Base-by-base conservation (phyloP, 2,888 invertebrate genomes). In the Cyclophora albipunctata region DNA sequence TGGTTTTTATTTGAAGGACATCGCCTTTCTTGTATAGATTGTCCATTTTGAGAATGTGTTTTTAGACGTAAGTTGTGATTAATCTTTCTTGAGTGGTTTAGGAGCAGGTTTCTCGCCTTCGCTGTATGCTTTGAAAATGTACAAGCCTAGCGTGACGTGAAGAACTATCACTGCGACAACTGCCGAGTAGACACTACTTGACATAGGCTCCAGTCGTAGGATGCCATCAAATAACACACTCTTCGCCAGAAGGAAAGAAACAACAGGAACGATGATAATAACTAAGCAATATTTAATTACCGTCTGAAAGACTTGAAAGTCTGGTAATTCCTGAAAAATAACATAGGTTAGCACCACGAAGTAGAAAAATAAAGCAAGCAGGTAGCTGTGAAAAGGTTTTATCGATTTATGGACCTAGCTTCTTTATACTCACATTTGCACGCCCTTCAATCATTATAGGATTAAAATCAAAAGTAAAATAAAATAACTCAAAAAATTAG, bases 161-260 rank as follows among this genome's bases (percentile, higher is more conserved):
- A 96, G 81, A 4, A 93, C 91, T 4, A 95, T 66, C 5, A 96
- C 92, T 0, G 96, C 93, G 45, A 93, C 90, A 42, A 94, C 91
- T 34, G 96, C 96, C 3, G 96, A 92, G 75, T 93, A 94, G 40
- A 96, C 94, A 76, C 94, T 95, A 64, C 93, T 93, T 33, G 91
- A 89, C 43, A 94, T 77, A 35, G 90, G 78, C 45, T 87, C 82
- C 56, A 91, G 64, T 37, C 74, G 69, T 45, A 91, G 80, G 58
- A 91, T 81, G 84, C 92, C 91, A 86, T 95, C 94, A 72, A 95
- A 93, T 51, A 95, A 65, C 51, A 93, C 79, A 46, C 89, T 75
- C 79, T 95, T 95, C 37, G 91, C 89, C 5, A 81, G 67, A 69
- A 96, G 95, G 75, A 96, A 96, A 33, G 93, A 91, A 34, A 92